phyloP scores from a whole-genome alignment of 2,797 vertebrate genomes.

The Hypotaenidia philippensis region DNA sequence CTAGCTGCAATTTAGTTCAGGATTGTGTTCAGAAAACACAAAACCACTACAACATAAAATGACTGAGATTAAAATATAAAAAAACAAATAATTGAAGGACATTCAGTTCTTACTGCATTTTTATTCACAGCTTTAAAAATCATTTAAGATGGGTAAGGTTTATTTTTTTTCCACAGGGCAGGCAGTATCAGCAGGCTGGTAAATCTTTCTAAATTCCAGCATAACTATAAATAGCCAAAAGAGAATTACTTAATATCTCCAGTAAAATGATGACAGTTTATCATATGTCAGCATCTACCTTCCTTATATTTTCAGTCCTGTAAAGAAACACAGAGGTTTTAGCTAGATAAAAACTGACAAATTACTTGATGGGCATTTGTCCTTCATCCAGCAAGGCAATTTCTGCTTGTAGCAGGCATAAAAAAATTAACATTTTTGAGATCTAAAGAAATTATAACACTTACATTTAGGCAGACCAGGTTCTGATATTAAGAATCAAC shows the following conservation, averaged over 20 bases:
- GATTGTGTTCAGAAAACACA: background rate
- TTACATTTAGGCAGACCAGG: constrained; percentile 20
- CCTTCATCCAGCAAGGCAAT: background rate
- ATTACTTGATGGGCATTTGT: background rate
- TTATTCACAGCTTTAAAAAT: constrained; percentile 18
- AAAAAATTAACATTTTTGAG: constrained; percentile 12
- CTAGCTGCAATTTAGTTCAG: background rate
- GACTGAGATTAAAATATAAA: background rate
- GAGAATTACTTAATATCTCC: constrained; percentile 28
- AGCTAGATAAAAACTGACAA: background rate
- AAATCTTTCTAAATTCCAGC: constrained; percentile 35
- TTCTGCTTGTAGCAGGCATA: background rate
- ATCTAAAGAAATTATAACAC: constrained; percentile 18
- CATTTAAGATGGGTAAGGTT: background rate
- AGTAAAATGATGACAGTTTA: constrained; percentile 20
- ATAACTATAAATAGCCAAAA: constrained; percentile 30
- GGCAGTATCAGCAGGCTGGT: background rate
- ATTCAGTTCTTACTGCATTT: background rate
- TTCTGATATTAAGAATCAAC: constrained; percentile 39
- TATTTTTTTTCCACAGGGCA: background rate
- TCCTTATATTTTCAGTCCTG: background rate
- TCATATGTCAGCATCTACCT: constrained; percentile 20
- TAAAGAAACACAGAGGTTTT: constrained; percentile 6
- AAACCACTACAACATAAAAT: background rate
- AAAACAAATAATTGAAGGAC: background rate